Evolutionary conservation across 2,113 vertebrate species (phyloP).

Genomic region (Caracal caracal): DNA sequence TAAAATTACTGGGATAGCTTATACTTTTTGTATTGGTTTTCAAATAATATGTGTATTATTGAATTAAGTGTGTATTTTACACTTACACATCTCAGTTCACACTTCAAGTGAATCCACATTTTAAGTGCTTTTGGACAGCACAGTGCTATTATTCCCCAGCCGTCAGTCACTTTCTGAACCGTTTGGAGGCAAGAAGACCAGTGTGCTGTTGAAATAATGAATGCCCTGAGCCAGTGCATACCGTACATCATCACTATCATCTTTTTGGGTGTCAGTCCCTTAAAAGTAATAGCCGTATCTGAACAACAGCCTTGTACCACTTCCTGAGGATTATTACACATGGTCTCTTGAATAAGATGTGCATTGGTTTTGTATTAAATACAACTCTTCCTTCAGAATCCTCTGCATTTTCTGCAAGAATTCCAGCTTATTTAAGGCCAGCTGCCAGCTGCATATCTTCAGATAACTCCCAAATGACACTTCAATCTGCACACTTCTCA

Average conservation of each 20-base stretch:
- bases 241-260: constrained; percentile 96
- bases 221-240: constrained; percentile 91
- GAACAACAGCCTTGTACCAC: constrained; percentile 92
- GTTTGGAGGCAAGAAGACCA: constrained; percentile 89
- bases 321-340: constrained; percentile 86
- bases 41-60: neutral
- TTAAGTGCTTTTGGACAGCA: neutral
- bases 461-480: constrained; percentile 89
- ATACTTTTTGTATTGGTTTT: constrained; percentile 5
- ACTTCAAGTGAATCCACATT: neutral
- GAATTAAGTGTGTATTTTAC: constrained; percentile 47
- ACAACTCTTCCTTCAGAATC: constrained; percentile 89
- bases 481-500: constrained; percentile 88
- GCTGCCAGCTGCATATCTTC: constrained; percentile 92
- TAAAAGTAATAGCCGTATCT: constrained; percentile 92
- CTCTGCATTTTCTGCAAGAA: constrained; percentile 93
- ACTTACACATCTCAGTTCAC: neutral
- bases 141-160: neutral
- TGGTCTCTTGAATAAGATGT: constrained; percentile 88
- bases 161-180: constrained; percentile 90
- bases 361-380: constrained; percentile 88
- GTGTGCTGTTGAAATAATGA: constrained; percentile 90
- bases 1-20: neutral
- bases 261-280: constrained; percentile 87
- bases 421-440: constrained; percentile 91